Evolutionary conservation across 2,888 invertebrate genomes (phyloP).

Genomic region (Lasioglossum morio): DNA sequence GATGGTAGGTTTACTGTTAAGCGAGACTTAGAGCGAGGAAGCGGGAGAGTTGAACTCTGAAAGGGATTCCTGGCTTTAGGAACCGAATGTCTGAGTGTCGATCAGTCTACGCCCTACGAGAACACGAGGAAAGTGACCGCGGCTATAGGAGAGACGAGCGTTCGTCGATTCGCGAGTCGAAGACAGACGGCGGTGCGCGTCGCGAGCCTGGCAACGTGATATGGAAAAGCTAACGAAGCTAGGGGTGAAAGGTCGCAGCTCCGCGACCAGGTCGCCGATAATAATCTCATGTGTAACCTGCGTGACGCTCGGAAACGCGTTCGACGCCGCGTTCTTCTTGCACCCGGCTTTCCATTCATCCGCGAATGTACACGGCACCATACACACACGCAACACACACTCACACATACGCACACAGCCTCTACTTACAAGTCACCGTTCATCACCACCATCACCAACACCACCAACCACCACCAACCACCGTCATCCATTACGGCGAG

Average conservation of each 20-base stretch:
- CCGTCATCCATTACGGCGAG: not conserved
- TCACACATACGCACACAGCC: conserved; percentile 13
- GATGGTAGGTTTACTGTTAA: no score
- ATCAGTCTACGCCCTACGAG: not conserved
- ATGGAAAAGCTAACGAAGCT: conserved; percentile 64
- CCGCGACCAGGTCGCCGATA: conserved; percentile 62
- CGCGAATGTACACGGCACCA: conserved; percentile 37
- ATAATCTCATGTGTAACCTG: conserved; percentile 80
- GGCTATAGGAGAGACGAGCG: conserved; percentile 15
- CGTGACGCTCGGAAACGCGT: conserved; percentile 70
- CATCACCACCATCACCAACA: not conserved
- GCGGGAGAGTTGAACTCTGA: not conserved
- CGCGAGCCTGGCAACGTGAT: conserved; percentile 60
- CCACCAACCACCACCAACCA: not conserved
- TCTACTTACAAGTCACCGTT: conserved; percentile 5
- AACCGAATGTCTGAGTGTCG: conserved; percentile 26
- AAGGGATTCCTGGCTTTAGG: conserved; percentile 4
- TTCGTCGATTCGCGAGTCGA: conserved; percentile 39
- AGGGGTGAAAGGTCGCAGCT: conserved; percentile 37
- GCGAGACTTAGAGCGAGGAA: not conserved
- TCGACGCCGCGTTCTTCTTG: conserved; percentile 32
- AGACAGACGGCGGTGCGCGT: conserved; percentile 39
- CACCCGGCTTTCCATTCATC: conserved; percentile 45
- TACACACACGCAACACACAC: conserved; percentile 4
- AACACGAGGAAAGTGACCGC: not conserved